phyloP scores from a whole-genome alignment of 2,888 invertebrate species.

The Epinotia nisella region DNA sequence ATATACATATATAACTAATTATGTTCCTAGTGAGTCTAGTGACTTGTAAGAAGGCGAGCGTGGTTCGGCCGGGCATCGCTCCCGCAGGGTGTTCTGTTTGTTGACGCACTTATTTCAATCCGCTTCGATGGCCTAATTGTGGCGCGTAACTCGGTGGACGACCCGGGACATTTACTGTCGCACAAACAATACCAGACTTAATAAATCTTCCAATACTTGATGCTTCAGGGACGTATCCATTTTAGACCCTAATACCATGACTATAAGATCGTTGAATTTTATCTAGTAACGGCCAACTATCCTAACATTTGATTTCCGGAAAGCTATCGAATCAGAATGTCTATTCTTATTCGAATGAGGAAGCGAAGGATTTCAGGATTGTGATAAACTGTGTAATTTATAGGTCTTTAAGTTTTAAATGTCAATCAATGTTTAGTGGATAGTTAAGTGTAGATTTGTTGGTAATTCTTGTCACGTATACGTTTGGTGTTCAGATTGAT shows the following conservation, averaged over 20 bases:
- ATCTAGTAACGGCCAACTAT: constrained; percentile 45
- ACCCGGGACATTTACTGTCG: constrained; percentile 65
- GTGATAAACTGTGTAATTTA: constrained; percentile 56
- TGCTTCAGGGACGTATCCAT: constrained; percentile 42
- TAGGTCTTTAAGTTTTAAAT: constrained; percentile 46
- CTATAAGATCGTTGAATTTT: constrained; percentile 33
- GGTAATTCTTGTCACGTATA: constrained; percentile 17
- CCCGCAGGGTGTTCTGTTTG: constrained; percentile 75
- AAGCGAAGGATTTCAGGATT: constrained; percentile 54
- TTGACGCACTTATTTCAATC: constrained; percentile 69
- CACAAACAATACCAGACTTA: constrained; percentile 70
- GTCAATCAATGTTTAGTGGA: constrained; percentile 36
- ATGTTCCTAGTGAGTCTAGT: no score
- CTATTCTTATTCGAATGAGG: constrained; percentile 64
- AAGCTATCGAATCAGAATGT: constrained; percentile 65
- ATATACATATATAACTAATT: background rate
- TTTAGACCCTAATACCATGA: constrained; percentile 47
- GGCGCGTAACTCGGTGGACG: constrained; percentile 70
- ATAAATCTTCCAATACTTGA: constrained; percentile 61
- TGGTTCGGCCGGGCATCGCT: constrained; percentile 63
- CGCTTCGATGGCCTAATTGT: constrained; percentile 65
- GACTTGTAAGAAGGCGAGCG: background rate
- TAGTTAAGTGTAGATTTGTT: constrained; percentile 37
- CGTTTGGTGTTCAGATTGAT: constrained; percentile 18
- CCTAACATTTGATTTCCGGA: constrained; percentile 67